These are phyloP conservation scores for Pteropus rufus DNA, from an alignment of 2,797 vertebrate genomes.

Conservation along the genomic window DNA sequence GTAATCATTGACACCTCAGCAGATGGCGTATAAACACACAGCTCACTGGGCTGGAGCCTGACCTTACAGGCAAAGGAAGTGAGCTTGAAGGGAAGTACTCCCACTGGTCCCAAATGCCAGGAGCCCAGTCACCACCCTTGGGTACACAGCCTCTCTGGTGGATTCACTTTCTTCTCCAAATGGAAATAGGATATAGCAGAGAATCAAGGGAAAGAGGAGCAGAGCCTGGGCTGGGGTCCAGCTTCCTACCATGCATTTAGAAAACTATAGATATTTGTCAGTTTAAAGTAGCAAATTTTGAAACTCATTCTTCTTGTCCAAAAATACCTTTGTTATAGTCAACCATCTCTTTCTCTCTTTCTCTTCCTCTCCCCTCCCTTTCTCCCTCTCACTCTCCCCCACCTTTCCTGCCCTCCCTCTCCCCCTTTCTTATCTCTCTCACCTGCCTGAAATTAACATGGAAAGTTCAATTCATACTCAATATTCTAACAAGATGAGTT, in stretches of 20 bases:
- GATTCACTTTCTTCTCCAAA: constrained; percentile 39
- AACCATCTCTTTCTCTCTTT: neutral
- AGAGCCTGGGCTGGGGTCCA: neutral
- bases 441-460: constrained; percentile 15
- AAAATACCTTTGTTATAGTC: neutral
- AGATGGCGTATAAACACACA: constrained; percentile 49
- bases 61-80: neutral
- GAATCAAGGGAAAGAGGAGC: neutral
- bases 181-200: neutral
- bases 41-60: neutral
- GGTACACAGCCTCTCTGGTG: neutral
- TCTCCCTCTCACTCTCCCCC: neutral
- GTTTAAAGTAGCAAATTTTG: constrained; percentile 4
- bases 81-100: neutral
- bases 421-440: too few species aligned
- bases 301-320: neutral
- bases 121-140: neutral
- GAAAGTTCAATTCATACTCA: constrained; percentile 22
- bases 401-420: too few species aligned
- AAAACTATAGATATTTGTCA: neutral
- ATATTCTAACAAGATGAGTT: constrained; percentile 16
- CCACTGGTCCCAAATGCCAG: neutral
- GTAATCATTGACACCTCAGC: constrained; percentile 23
- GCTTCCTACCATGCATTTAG: neutral
- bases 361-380: neutral